Conservation (phyloP, 1,140 invertebrate species). For the Mesaphorura yosii region DNA sequence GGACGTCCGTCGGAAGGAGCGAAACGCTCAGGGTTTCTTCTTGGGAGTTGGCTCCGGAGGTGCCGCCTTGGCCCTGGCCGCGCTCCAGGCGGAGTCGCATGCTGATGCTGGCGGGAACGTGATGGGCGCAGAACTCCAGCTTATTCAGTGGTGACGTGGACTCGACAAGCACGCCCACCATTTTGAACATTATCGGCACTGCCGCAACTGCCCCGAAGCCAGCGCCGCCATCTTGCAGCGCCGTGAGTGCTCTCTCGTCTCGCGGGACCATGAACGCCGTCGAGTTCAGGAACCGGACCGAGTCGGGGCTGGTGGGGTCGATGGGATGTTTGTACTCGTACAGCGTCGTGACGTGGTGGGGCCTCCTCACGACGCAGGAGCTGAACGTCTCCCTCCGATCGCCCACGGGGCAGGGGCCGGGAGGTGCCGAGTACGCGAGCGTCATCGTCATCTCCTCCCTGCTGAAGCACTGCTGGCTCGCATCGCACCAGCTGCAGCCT, state of each 20-base stretch:
- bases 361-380: slow-evolving; percentile 55
- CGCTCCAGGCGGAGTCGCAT: slow-evolving; percentile 11
- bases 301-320: slow-evolving; percentile 62
- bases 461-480: slow-evolving; percentile 11
- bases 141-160: slow-evolving; percentile 2
- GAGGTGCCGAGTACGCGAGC: slow-evolving; percentile 32
- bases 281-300: slow-evolving; percentile 21
- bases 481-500: slow-evolving; percentile 26
- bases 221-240: not conserved
- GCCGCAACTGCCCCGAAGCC: not conserved
- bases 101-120: slow-evolving; percentile 19
- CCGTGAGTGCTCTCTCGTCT: not conserved
- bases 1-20: slow-evolving; percentile 13
- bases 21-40: slow-evolving; percentile 15
- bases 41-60: not conserved
- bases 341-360: slow-evolving; percentile 74
- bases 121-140: slow-evolving; percentile 25
- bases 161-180: slow-evolving; percentile 17
- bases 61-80: slow-evolving; percentile 1
- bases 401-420: not conserved
- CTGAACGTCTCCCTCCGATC: not conserved
- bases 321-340: slow-evolving; percentile 73
- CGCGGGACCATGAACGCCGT: slow-evolving; percentile 11
- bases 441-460: slow-evolving; percentile 5
- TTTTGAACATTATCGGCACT: slow-evolving; percentile 3